Conservation (phyloP, 2,113 vertebrate species). For the Sus scrofa region DNA sequence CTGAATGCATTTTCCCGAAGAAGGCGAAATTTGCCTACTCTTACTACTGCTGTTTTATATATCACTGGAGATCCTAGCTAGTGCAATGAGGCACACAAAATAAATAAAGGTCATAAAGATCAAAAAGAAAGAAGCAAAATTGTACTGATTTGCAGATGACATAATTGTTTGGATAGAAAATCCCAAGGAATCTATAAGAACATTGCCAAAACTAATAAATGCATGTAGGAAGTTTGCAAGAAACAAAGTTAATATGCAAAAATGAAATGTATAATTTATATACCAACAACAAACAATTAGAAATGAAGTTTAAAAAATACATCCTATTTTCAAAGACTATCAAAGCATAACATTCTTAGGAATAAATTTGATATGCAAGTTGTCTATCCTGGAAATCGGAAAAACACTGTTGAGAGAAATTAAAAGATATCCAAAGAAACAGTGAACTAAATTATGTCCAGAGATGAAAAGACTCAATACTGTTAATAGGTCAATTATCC, state of each 20-base stretch:
- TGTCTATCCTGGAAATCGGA: background rate
- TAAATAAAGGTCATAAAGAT: background rate
- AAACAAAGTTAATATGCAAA: constrained; percentile 2
- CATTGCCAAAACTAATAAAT: background rate
- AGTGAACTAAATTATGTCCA: background rate
- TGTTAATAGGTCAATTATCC: background rate
- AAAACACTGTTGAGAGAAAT: background rate
- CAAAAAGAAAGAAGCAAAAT: background rate
- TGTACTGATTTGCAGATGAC: background rate
- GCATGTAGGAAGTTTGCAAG: background rate
- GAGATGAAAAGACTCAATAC: background rate
- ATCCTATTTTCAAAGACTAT: background rate
- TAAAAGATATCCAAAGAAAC: background rate
- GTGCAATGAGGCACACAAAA: background rate
- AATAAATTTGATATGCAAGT: background rate
- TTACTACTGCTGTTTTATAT: background rate
- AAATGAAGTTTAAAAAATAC: background rate
- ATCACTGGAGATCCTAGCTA: background rate
- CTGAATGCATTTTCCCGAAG: background rate
- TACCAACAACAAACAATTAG: background rate
- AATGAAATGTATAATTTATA: background rate
- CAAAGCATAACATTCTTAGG: background rate
- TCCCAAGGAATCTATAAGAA: background rate
- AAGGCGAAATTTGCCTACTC: background rate
- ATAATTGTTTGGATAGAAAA: background rate